phyloP scores from a whole-genome alignment of 2,797 vertebrate genomes.

The Periophthalmus magnuspinnatus region DNA sequence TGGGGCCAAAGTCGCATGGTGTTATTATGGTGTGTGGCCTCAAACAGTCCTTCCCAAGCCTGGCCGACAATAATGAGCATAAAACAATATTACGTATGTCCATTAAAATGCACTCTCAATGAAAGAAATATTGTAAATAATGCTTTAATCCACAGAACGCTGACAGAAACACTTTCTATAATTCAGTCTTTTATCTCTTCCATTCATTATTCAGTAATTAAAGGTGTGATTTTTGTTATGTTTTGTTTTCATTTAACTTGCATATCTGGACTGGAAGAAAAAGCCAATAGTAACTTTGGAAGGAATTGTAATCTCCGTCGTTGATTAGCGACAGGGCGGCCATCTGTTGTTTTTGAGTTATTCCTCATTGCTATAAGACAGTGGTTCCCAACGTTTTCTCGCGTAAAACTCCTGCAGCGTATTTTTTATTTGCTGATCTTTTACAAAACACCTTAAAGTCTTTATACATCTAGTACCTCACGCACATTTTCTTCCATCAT shows the following conservation, averaged over 20 bases:
- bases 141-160: neutral
- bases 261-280: neutral
- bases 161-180: neutral
- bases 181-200: neutral
- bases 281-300: neutral
- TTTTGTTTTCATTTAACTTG: neutral
- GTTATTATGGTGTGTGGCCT: too few species aligned
- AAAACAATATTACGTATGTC: too few species aligned
- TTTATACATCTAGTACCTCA: neutral
- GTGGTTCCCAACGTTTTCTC: too few species aligned
- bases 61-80: too few species aligned
- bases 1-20: too few species aligned
- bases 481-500: neutral
- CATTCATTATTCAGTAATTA: neutral
- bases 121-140: too few species aligned
- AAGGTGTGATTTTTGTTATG: neutral
- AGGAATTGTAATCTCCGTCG: neutral
- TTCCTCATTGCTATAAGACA: neutral
- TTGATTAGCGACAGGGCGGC: neutral
- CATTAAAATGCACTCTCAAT: neutral
- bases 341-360: neutral
- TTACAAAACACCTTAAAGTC: neutral
- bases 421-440: neutral
- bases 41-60: too few species aligned
- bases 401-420: too few species aligned